Evolutionary conservation across 2,888 invertebrate genomes (phyloP).

Genomic region (Dasypolia templi): DNA sequence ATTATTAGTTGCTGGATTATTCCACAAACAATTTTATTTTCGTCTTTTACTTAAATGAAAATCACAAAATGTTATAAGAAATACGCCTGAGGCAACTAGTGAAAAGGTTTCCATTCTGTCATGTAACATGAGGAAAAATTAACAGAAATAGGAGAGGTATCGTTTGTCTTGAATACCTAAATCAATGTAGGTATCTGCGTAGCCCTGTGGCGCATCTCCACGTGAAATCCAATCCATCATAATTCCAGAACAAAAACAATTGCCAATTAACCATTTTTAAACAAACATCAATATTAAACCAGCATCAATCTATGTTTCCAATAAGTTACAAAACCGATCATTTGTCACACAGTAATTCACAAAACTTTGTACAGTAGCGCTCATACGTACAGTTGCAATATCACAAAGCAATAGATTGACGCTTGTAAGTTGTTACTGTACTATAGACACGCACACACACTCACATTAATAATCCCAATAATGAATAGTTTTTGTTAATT

Average conservation of each 20-base stretch:
- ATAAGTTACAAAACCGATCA: constrained; percentile 56
- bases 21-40: neutral
- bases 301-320: constrained; percentile 56
- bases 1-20: neutral
- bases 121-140: neutral
- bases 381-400: no score
- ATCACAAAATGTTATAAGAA: neutral
- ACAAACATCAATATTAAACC: constrained; percentile 45
- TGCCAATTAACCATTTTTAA: constrained; percentile 44
- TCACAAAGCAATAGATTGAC: no score
- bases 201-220: neutral
- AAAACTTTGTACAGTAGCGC: no score
- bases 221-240: constrained; percentile 16
- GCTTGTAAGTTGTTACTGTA: no score
- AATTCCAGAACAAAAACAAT: constrained; percentile 14
- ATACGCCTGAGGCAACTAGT: neutral
- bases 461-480: no score
- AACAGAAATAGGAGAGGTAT: neutral
- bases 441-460: no score
- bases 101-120: neutral
- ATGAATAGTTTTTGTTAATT: no score
- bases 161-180: neutral
- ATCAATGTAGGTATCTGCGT: neutral
- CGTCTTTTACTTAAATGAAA: neutral
- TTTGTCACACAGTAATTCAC: constrained; percentile 53